Base-by-base conservation (phyloP, 2,113 vertebrate species). In the Dasyurus viverrinus region DNA sequence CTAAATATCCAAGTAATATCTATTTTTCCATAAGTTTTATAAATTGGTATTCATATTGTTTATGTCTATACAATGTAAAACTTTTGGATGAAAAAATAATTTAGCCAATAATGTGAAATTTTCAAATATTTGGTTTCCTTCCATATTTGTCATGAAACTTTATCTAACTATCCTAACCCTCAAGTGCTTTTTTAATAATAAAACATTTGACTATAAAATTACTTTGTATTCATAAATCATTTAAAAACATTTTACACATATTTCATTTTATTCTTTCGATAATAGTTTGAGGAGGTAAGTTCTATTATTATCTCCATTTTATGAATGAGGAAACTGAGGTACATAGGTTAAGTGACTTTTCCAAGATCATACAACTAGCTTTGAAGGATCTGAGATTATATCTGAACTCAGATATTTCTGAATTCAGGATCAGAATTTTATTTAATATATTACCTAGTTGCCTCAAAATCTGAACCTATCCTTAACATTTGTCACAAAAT, bases 271-370 rank as follows among this genome's bases (percentile, higher is more conserved):
- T 92, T 46, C 0, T 60, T 1, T 22, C 46, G n/a, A 42, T 25
- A 6, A 46, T 48, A 50, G 26, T 0, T 46, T 48, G 54, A 55
- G 47, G 36, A 84, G 10, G 11, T 52, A 92, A 23, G 60, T 90
- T 57, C 47, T 53, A 89, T 90, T 89, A n/a, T 48, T 68, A 48
- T 54, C 2, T 53, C 89, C 30, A 91, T 90, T 95, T 23, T 53
- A 93, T n/a, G 89, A 5, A 90, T 3, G 94, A 95, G 19, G 54
- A 93, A 53, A 3, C 30, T 96, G 60, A 90, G 10, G 96, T 2
- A 92, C 7, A 54, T 90, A 90, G 42, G 0, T 89, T 50, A 94
- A 68, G 9, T 89, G 92, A 54, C 30, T 93, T 93, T 91, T 52
- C 26, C 12, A 25, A 54, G 30, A 10, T 53, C 53, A 50, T 19